phyloP scores from a whole-genome alignment of 2,113 vertebrate species.

The Callorhinus ursinus region DNA sequence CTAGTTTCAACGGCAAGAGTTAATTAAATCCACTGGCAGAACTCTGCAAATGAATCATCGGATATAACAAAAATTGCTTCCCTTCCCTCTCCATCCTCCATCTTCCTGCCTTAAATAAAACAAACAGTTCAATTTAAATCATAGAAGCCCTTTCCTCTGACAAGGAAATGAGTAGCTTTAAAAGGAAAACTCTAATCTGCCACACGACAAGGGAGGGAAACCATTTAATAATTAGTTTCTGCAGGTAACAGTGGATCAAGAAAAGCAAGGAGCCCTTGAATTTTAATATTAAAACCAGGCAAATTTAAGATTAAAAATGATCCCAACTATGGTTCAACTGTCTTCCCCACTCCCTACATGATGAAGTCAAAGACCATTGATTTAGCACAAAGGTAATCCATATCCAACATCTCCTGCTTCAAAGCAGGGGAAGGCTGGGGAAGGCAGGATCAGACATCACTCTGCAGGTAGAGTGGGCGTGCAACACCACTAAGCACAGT shows the following conservation, averaged over 20 bases:
- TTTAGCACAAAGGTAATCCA: not conserved
- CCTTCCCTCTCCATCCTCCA: conserved; percentile 56
- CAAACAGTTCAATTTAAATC: conserved; percentile 39
- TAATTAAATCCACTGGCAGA: conserved; percentile 61
- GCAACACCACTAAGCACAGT: not conserved
- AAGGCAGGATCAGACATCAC: not conserved
- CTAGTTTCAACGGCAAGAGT: conserved; percentile 55
- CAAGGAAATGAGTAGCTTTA: conserved; percentile 30
- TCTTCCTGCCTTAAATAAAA: conserved; percentile 64
- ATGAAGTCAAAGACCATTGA: not conserved
- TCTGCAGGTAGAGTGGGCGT: too few relatives aligned
- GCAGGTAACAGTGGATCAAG: not conserved
- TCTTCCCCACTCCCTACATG: not conserved
- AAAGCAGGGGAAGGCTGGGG: not conserved
- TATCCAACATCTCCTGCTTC: not conserved
- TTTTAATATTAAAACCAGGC: conserved; percentile 22
- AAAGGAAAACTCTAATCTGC: conserved; percentile 40
- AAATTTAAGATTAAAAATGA: not conserved
- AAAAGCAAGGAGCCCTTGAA: not conserved
- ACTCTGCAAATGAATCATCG: conserved; percentile 30
- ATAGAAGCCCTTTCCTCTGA: conserved; percentile 36
- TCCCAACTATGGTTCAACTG: not conserved
- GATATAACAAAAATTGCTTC: conserved; percentile 35
- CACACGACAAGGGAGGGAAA: not conserved
- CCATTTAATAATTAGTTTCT: not conserved